phyloP scores from a whole-genome alignment of 2,888 invertebrate genomes.

The Iselma pallidipennis region DNA sequence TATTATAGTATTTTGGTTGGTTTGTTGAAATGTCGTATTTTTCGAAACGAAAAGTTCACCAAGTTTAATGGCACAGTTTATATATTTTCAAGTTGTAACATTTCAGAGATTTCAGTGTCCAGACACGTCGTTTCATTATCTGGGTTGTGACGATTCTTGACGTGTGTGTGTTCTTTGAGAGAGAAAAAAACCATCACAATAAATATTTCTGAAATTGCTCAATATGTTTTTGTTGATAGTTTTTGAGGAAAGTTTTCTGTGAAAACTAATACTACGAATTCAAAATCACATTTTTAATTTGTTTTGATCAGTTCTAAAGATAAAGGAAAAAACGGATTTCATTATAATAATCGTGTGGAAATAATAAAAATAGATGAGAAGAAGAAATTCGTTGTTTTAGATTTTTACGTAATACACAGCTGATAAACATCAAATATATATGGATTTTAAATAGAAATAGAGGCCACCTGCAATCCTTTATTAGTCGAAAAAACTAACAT shows the following conservation, averaged over 20 bases:
- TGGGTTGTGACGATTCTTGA: slow-evolving; percentile 30
- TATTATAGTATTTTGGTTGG: not conserved
- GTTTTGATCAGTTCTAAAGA: not conserved
- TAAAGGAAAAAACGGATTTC: too few species aligned
- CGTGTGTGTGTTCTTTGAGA: slow-evolving; percentile 15
- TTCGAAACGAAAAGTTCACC: slow-evolving; percentile 37
- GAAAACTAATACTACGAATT: not conserved
- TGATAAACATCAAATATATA: not conserved
- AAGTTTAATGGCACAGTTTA: slow-evolving; percentile 47
- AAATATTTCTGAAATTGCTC: slow-evolving; percentile 18
- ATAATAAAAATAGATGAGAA: not conserved
- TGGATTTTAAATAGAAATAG: not conserved
- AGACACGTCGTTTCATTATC: slow-evolving; percentile 30
- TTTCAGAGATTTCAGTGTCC: slow-evolving; percentile 17
- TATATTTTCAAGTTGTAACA: slow-evolving; percentile 25
- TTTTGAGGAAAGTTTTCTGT: not conserved
- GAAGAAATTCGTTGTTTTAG: slow-evolving; percentile 4
- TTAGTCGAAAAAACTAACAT: not conserved
- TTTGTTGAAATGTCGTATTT: not conserved
- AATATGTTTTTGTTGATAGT: not conserved
- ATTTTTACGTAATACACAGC: not conserved
- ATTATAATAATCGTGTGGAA: too few species aligned
- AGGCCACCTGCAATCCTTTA: not conserved
- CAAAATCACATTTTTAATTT: not conserved
- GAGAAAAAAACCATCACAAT: too few species aligned